Base-by-base conservation (phyloP, 2,797 vertebrate species). In the Thalassophryne amazonica region DNA sequence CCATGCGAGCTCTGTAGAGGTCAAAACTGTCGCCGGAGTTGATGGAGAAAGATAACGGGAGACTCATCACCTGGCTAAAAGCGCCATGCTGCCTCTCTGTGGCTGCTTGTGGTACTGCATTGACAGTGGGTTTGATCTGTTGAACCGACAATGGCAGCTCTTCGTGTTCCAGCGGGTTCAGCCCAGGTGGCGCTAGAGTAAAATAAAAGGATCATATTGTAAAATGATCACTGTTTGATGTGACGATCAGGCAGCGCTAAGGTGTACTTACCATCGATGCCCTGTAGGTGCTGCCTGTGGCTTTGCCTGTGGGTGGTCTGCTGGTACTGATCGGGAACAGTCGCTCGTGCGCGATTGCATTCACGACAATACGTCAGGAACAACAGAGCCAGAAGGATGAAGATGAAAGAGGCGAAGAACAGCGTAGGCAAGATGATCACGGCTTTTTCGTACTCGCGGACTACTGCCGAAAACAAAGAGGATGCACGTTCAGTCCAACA, bases 351-450 rank as follows among this genome's bases (percentile, higher is more conserved):
- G 7, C 1, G 33, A 14, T n/a, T 40, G 2, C 0, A 9, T 1
- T 23, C 10, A 0, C 38, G 48, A 11, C 59, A 75, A 5, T 13
- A 85, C 38, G 13, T 71, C 32, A 84, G 1, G 2, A 81, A 3
- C 7, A 86, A 66, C 50, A 95, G 50, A 33, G 82, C 41, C 1
- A 85, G 3, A 6, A 96, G 21, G 1, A 78, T 62, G 12, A 91
- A 25, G 10, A 94, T 35, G 46, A 88, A 92, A 28, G 5, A 0
- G 0, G 78, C 29, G 37, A 97, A 76, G 5, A 98, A 84, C 28
- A 98, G 46, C 3, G 75, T 50, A 0, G 96, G 95, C 36, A 98
- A 62, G 2, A 96, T 71, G 0, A 98, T 94, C 57, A 98, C 83
- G 15, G 88, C 96, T 1, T 80, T 80, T 54, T 95, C 20, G 6